Base-by-base conservation (phyloP, 1,140 invertebrate species). In the Araneus ventricosus region DNA sequence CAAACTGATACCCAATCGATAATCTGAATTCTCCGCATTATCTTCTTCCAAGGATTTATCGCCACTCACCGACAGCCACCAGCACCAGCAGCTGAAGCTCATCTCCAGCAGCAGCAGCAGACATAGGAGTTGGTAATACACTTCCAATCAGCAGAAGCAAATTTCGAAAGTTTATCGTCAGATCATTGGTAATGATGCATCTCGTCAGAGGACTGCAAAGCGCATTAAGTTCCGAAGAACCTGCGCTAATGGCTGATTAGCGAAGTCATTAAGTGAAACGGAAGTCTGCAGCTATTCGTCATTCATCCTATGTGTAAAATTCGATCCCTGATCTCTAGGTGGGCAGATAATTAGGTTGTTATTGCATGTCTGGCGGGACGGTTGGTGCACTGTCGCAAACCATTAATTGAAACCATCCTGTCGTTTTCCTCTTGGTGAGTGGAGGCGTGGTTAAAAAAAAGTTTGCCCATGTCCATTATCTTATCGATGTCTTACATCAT, bases 261-360 rank as follows among this genome's bases (percentile, higher is more conserved):
- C 75, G 22, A 20, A 90, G 88, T 90, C 88, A 90, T 90, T 90
- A 90, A 90, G 67, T 59, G 75, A 39, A 90, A 34, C 88, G 88
- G 70, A 90, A 90, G 75, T 90, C 70, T 79, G 45, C 0, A 80
- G 88, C 45, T 30, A 90, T 90, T 80, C 88, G 45, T 90, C 88
- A 90, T 90, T 90, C 88, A 80, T 90, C 30, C 88, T 30, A 59
- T 57, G 75, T 67, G 45, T 59, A 90, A 90, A 90, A 90, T 80
- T 80, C 67, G 70, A 80, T 90, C 88, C 41, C 39, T 52, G 45
- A 67, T 90, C 30, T 80, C n/a, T 37, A n/a, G 57, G n/a, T 57
- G 67, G 45, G 75, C 52, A 79, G 88, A 90, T 90, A 90, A 90
- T 90, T 90, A 90, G 88, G 70, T 90, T 90, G 88, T 90, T 80